Evolutionary conservation across 2,797 vertebrate species (phyloP).

Genomic region (Trematomus bernacchii): DNA sequence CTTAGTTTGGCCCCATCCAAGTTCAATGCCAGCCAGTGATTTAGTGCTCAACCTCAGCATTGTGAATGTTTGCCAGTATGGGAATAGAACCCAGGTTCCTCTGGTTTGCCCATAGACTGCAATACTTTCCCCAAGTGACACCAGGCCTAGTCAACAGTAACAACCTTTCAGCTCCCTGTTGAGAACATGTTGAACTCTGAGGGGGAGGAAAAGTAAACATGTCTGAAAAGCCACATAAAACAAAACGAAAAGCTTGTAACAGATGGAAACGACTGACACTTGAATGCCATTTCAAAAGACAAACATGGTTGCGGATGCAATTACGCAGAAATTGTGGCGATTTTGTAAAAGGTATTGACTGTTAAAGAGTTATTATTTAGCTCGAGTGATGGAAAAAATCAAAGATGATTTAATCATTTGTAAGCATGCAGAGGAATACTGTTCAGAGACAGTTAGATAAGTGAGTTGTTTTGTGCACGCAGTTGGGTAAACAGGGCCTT

Average conservation of each 20-base stretch:
- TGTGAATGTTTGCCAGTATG: background rate
- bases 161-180: constrained; percentile 16
- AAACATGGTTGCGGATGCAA: too few species aligned
- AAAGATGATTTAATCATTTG: background rate
- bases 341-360: constrained; percentile 2
- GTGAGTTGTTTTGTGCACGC: constrained; percentile 14
- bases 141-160: constrained; percentile 28
- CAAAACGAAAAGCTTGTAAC: constrained; percentile 1
- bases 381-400: constrained; percentile 18
- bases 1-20: background rate
- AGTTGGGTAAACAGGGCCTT: constrained; percentile 18
- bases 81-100: constrained; percentile 14
- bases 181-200: constrained; percentile 32
- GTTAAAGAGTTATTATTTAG: constrained; percentile 18
- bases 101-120: constrained; percentile 14
- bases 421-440: constrained; percentile 5
- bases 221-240: constrained; percentile 9
- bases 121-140: constrained; percentile 4
- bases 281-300: too few species aligned
- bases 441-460: constrained; percentile 17
- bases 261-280: constrained; percentile 30
- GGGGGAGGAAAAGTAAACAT: constrained; percentile 9
- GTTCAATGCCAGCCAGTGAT: constrained; percentile 6
- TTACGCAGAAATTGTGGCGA: too few species aligned
- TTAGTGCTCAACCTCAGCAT: constrained; percentile 22